phyloP scores from a whole-genome alignment of 2,113 vertebrate species.

The Engystomops pustulosus region DNA sequence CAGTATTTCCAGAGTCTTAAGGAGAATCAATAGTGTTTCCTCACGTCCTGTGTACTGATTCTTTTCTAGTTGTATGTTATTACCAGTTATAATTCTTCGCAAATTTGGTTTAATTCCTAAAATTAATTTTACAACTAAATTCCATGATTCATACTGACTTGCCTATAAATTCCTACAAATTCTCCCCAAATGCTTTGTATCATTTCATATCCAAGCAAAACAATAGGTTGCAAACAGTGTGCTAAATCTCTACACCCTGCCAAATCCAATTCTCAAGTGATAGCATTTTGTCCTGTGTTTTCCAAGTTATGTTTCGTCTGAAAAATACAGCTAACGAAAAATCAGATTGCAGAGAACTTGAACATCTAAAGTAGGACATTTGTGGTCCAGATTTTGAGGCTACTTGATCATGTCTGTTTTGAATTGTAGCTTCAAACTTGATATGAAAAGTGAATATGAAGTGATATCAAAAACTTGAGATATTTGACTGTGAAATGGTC shows the following conservation, averaged over 20 bases:
- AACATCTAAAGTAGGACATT: background rate
- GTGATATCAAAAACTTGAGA: background rate
- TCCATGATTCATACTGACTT: background rate
- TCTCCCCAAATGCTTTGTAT: background rate
- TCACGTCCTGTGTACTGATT: too few relatives aligned
- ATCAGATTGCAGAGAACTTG: background rate
- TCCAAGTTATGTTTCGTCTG: background rate
- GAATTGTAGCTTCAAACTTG: background rate
- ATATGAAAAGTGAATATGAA: background rate
- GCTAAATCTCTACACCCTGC: background rate
- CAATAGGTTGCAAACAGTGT: background rate
- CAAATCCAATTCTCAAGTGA: background rate
- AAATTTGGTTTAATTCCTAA: too few relatives aligned
- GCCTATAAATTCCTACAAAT: background rate
- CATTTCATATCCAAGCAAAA: background rate
- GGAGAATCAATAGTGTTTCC: too few relatives aligned
- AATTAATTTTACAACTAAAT: background rate
- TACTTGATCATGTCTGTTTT: background rate
- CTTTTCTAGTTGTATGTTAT: too few relatives aligned
- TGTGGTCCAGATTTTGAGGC: background rate
- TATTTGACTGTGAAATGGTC: background rate
- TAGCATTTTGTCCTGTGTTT: background rate
- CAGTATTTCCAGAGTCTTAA: too few relatives aligned
- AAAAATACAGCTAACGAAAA: background rate
- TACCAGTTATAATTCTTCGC: too few relatives aligned